Evolutionary conservation across 2,888 invertebrate species (phyloP), one percentile per base, ranked within the genome.

Genomic region (Latrodectus elegans): DNA sequence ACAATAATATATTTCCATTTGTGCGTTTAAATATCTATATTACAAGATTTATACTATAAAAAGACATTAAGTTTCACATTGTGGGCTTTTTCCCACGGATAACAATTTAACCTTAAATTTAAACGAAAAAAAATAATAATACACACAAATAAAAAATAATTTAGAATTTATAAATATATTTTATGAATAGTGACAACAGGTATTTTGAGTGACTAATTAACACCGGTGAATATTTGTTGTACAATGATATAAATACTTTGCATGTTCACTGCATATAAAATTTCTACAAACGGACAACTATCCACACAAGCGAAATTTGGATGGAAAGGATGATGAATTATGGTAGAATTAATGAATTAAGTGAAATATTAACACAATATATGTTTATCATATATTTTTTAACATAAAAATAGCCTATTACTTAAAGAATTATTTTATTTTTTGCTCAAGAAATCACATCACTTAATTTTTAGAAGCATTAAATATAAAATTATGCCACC

Each of bases 11-110:
- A 76, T 75, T 84, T 75, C 68, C 86, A 87, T 76, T 84, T 87
- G 86, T 87, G 86, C 86, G 86, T 87, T 87, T 76, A 84, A 82
- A 84, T 84, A 87, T 71, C 81, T 87, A 87, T 87, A 81, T 87
- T 87, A 87, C 86, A 87, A 87, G 76, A 81, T 77, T 60, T 87
- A 77, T 81, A 73, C 72, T 26, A 76, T 77, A 77, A 81, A 84
- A 87, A 81, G 75, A 82, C 81, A 81, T 55, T 22, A 15, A 52
- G 68, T 52, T 67, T 67, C 53, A 22, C 60, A 75, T 15, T 68
- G n/a, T 14, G 26, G 73, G 38, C 67, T 78, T 72, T 73, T 22
- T 72, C n/a, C 14, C 38, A 1, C 6, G 12, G n/a, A 65, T 64
- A 60, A 64, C 15, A 75, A 11, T 22, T 14, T 53, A 22, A 38